These are phyloP conservation scores for Drosophila anomelani DNA, from an alignment of 2,888 invertebrate species.

Conservation along the genomic window DNA sequence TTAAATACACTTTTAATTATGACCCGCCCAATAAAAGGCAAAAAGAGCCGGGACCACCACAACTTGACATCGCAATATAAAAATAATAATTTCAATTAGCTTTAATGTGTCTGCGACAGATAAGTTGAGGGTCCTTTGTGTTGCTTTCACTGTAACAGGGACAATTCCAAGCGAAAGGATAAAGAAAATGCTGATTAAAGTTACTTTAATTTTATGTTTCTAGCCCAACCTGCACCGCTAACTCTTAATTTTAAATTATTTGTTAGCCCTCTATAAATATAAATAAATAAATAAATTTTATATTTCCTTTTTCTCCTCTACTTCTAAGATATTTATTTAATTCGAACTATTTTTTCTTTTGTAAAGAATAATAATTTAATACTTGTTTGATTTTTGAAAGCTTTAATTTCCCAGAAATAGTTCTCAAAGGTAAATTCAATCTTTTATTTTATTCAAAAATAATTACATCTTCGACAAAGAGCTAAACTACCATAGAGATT, in stretches of 20 bases:
- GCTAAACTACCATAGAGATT: not conserved
- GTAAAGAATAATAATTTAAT: not conserved
- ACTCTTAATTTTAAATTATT: no score
- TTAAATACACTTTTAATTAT: slow-evolving; percentile 79
- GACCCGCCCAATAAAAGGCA: slow-evolving; percentile 44
- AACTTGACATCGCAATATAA: slow-evolving; percentile 28
- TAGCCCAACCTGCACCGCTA: no score
- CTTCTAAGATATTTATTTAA: not conserved
- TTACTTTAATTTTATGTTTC: not conserved
- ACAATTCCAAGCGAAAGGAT: not conserved
- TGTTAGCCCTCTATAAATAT: no score
- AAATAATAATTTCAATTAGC: slow-evolving; percentile 53
- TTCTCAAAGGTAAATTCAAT: not conserved
- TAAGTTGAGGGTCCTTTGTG: slow-evolving; percentile 11
- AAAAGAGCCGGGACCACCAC: slow-evolving; percentile 30
- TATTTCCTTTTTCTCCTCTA: no score
- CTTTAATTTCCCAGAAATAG: not conserved
- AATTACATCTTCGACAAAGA: not conserved
- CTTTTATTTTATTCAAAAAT: not conserved
- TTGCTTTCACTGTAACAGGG: slow-evolving; percentile 5
- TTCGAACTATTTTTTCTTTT: no score
- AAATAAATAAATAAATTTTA: no score
- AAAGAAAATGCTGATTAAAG: not conserved
- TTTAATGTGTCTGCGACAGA: slow-evolving; percentile 43
- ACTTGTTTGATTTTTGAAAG: not conserved